Conservation (phyloP, 2,113 vertebrate genomes). For the Callipepla californica region DNA sequence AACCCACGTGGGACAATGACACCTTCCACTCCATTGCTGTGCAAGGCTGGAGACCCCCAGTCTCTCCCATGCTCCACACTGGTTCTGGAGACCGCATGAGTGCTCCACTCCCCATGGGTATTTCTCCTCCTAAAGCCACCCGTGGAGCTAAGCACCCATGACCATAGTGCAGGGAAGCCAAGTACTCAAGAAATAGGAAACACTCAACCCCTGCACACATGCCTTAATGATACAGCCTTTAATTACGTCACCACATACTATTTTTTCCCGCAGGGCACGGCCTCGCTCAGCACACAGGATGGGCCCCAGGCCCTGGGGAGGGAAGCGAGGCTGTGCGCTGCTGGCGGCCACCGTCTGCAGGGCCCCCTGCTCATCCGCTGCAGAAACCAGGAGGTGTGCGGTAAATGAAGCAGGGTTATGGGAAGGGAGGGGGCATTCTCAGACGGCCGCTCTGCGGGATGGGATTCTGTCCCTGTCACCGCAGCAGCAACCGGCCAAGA, state of each 20-base stretch:
- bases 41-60: not conserved
- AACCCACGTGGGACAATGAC: not conserved
- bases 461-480: accelerated
- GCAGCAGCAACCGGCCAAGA: too few relatives aligned
- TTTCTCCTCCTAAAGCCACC: not conserved
- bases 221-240: not conserved
- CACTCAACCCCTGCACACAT: not conserved
- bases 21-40: not conserved
- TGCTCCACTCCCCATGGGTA: not conserved
- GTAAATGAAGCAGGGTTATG: conserved; percentile 68
- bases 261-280: not conserved
- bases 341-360: not conserved
- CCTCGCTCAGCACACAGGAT: not conserved
- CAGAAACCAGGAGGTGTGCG: conserved; percentile 58
- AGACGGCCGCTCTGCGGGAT: accelerated
- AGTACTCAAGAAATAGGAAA: conserved; percentile 6
- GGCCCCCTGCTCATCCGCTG: conserved; percentile 50
- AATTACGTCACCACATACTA: conserved; percentile 9
- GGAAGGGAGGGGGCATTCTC: conserved; percentile 11
- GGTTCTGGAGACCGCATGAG: not conserved
- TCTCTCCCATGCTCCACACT: not conserved
- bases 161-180: not conserved
- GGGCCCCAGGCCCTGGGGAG: conserved; percentile 23
- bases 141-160: not conserved
- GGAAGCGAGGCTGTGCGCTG: conserved; percentile 15